A percentile compares a stretch with the other conserved stretches of the same genome.
Conservation (phyloP, 1,140 invertebrate species). For the Bombus breviceps region DNA sequence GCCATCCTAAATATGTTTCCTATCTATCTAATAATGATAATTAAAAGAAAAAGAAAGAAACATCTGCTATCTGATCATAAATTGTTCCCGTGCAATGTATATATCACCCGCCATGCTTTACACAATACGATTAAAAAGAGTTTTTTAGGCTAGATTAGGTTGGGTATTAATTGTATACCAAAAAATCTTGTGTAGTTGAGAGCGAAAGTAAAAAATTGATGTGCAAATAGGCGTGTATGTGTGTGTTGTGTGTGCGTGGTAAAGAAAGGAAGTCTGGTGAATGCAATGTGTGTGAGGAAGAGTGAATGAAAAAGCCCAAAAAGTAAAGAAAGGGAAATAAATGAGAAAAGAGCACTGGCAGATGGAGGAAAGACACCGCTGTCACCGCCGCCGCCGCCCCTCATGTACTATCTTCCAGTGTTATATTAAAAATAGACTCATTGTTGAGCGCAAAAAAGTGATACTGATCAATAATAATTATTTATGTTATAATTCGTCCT, state of each 20-base stretch:
- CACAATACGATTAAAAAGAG: conserved; percentile 66
- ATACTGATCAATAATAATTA: conserved; percentile 81
- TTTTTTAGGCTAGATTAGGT: conserved; percentile 71
- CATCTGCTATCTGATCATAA: conserved; percentile 55
- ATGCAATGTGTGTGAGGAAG: conserved; percentile 40
- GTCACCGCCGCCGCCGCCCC: conserved; percentile 57
- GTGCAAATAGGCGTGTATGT: conserved; percentile 37
- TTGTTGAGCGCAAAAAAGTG: conserved; percentile 81
- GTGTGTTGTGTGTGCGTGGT: background rate
- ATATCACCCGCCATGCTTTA: conserved; percentile 77
- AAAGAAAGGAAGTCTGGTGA: background rate
- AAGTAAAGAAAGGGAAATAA: conserved; percentile 19
- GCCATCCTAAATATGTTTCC: conserved; percentile 20
- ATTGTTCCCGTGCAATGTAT: conserved; percentile 72
- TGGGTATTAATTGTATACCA: conserved; percentile 70
- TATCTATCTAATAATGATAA: conserved; percentile 34
- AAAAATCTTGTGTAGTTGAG: conserved; percentile 69
- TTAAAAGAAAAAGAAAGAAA: conserved; percentile 20
- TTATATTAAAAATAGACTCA: conserved; percentile 77
- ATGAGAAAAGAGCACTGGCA: conserved; percentile 47
- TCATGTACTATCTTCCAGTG: conserved; percentile 80
- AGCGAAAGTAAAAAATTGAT: conserved; percentile 60
- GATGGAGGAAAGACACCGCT: conserved; percentile 60
- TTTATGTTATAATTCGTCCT: conserved; percentile 82
- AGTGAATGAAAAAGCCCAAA: conserved; percentile 45